Conservation (phyloP, 2,113 vertebrate species). For the Galemys pyrenaicus region DNA sequence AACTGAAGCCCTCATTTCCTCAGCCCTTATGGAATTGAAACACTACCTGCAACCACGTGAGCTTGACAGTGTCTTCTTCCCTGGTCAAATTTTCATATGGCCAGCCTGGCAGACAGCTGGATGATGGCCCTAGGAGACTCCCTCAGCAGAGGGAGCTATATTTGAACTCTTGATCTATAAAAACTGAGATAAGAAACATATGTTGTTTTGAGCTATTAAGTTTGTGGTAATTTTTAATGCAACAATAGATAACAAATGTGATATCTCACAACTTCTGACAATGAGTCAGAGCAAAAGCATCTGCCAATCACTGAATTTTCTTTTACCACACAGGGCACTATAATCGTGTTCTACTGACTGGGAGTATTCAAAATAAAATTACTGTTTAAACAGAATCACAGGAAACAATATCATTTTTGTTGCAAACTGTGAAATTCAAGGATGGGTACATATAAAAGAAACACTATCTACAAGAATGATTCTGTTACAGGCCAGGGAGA, state of each 20-base stretch:
- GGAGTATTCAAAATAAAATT: background rate
- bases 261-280: conserved; percentile 4
- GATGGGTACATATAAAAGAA: background rate
- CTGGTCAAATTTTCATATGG: background rate
- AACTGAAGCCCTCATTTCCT: background rate
- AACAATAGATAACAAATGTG: background rate
- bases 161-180: background rate
- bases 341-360: background rate
- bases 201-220: background rate
- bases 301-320: background rate
- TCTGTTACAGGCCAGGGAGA: too few species aligned
- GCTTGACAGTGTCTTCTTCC: background rate
- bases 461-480: background rate
- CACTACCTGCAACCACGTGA: background rate
- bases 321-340: background rate
- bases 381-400: background rate
- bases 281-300: background rate
- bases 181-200: background rate
- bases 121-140: background rate
- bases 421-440: background rate
- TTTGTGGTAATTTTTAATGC: background rate
- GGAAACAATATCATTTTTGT: background rate
- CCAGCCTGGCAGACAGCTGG: background rate
- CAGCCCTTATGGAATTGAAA: background rate
- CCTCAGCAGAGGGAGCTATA: background rate